phyloP scores from a whole-genome alignment of 2,888 invertebrate genomes.

The Papilio demoleus region DNA sequence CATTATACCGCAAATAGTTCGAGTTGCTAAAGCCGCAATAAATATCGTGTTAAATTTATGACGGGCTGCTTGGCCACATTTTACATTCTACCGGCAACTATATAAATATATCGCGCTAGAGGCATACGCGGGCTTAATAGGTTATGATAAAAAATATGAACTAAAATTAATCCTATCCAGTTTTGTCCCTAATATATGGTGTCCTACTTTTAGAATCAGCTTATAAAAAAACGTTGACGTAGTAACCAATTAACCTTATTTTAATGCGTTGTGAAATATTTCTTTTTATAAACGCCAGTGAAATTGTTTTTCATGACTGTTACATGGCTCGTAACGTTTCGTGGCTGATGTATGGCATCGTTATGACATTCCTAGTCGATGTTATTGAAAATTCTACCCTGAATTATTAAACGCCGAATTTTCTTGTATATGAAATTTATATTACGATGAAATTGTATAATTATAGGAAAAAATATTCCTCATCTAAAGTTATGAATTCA shows the following conservation, averaged over 20 bases:
- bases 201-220: slow-evolving; percentile 18
- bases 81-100: too few species aligned
- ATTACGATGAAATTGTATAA: not conserved
- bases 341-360: slow-evolving; percentile 9
- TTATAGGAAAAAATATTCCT: too few species aligned
- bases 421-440: not conserved
- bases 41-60: too few species aligned
- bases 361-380: slow-evolving; percentile 13
- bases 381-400: slow-evolving; percentile 2
- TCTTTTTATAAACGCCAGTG: slow-evolving; percentile 33
- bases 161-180: too few species aligned
- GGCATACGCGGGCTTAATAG: too few species aligned
- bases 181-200: not conserved
- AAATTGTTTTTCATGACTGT: slow-evolving; percentile 31
- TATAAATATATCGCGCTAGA: too few species aligned
- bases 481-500: too few species aligned
- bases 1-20: too few species aligned
- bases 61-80: too few species aligned
- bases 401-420: not conserved
- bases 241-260: slow-evolving; percentile 41
- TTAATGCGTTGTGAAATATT: slow-evolving; percentile 36
- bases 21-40: too few species aligned
- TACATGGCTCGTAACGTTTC: slow-evolving; percentile 2
- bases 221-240: slow-evolving; percentile 38
- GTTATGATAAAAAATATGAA: too few species aligned